Percentiles rank a stretch among this genome's conserved stretches.
Conservation (phyloP, 2,113 vertebrate species). For the Melanocharis versteri region DNA sequence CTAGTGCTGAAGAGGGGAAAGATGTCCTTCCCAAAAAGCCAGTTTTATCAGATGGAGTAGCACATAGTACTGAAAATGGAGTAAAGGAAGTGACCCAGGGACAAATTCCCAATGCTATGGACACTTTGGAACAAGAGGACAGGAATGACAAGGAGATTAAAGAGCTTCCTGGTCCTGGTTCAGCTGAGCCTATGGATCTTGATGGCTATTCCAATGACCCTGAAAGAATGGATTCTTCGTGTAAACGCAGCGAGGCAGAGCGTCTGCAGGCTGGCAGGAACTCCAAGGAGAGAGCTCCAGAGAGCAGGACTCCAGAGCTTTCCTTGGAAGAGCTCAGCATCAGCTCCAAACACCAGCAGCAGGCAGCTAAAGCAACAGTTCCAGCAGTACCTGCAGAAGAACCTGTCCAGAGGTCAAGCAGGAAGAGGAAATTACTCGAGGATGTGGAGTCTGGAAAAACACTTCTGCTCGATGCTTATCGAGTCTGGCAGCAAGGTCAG, state of each 20-base stretch:
- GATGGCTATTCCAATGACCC: conserved; percentile 72
- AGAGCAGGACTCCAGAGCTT: conserved; percentile 83
- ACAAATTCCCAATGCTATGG: conserved; percentile 65
- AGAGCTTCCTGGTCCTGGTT: conserved; percentile 65
- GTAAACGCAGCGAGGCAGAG: conserved; percentile 49
- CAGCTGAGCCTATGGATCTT: conserved; percentile 88
- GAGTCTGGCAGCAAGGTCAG: conserved; percentile 98
- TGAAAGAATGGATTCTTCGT: conserved; percentile 53
- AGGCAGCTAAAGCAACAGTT: conserved; percentile 36
- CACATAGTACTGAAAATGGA: conserved; percentile 68
- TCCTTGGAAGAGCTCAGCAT: conserved; percentile 96
- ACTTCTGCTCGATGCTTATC: conserved; percentile 91
- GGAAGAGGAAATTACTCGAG: conserved; percentile 87
- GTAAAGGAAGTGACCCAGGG: conserved; percentile 69
- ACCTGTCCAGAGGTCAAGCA: conserved; percentile 73
- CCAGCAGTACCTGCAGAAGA: conserved; percentile 57
- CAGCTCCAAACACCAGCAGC: conserved; percentile 78
- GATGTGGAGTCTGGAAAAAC: conserved; percentile 87
- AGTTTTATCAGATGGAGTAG: conserved; percentile 73
- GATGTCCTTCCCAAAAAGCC: conserved; percentile 81
- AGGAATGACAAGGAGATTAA: conserved; percentile 65
- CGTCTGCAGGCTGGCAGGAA: conserved; percentile 28
- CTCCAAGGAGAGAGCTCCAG: conserved; percentile 72
- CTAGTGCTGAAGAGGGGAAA: conserved; percentile 83
- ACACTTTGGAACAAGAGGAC: conserved; percentile 66